Base-by-base conservation (phyloP, 2,113 vertebrate genomes). In the Macrotis lagotis region DNA sequence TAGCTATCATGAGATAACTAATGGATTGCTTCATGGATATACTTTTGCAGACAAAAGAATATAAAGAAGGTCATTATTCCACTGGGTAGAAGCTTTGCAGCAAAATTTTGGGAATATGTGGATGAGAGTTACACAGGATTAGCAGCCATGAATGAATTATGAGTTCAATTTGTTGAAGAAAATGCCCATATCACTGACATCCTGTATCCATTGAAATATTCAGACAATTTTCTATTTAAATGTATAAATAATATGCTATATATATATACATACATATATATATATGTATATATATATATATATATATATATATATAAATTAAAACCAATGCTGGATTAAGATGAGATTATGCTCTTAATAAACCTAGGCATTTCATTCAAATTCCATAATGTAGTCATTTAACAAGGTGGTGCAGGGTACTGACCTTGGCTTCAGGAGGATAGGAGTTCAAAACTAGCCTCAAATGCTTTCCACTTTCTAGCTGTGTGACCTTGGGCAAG, bases 321-420 rank as follows among this genome's bases (percentile, higher is more conserved):
- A 16, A 74, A 74, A n/a, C 31, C 59, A 14, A n/a, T n/a, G 19
- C 37, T 14, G 92, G 2, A 53, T 9, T 91, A 6, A 3, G 24
- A 92, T 91, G 53, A 47, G 92, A 92, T 22, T 91, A 95, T 92
- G 5, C 31, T 94, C 0, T 91, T 8, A 93, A 51, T 24, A 95
- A 95, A 96, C 88, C 12, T 89, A 0, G 14, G 9, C 31, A 94
- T 44, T 91, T 52, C 10, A 9, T 48, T 8, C 88, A 91, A 94
- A 83, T 22, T 88, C 50, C 51, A 11, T 37, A 44, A 90, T 74
- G 88, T 26, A 28, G 66, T 88, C 37, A 91, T n/a, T 92, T 26
- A 93, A 96, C n/a, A 89, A 90, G 52, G n/a, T n/a, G n/a, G n/a
- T n/a, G n/a, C n/a, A n/a, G n/a, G n/a, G n/a, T n/a, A n/a, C n/a